A percentile compares a stretch with the other conserved stretches of the same genome.
These are phyloP conservation scores for Chiloscyllium plagiosum DNA, from an alignment of 2,113 vertebrate genomes.

Conservation along the genomic window DNA sequence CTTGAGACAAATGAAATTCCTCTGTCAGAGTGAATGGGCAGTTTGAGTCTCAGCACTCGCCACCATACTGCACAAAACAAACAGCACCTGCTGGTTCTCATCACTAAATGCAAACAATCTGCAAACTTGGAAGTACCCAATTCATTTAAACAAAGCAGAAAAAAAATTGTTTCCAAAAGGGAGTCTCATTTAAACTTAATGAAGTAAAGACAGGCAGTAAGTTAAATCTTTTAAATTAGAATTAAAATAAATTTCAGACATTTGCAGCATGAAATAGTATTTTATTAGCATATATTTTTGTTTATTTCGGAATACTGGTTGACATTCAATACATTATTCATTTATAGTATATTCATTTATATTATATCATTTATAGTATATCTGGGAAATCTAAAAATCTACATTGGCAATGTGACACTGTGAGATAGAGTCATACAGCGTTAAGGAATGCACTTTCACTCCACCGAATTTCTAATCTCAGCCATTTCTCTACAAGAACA, in stretches of 20 bases:
- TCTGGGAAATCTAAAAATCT: background rate
- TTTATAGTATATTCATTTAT: background rate
- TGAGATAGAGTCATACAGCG: background rate
- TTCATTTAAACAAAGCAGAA: background rate
- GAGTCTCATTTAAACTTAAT: background rate
- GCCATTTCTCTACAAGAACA: background rate
- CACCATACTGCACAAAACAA: constrained; percentile 15
- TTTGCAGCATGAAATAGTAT: background rate
- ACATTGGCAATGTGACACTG: background rate
- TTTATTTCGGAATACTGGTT: background rate
- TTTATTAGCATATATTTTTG: background rate
- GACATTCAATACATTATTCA: background rate
- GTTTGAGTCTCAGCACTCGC: background rate
- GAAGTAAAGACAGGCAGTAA: background rate
- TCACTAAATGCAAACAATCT: background rate
- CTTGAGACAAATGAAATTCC: background rate
- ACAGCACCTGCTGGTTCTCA: background rate
- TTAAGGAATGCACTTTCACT: background rate
- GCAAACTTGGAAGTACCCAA: background rate
- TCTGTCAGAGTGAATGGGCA: background rate
- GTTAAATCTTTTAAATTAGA: background rate
- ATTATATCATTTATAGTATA: background rate
- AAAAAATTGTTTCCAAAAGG: background rate
- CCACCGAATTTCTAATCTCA: background rate
- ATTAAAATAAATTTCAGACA: background rate